Evolutionary conservation across 23 tunicate genomes (phyloP).

Genomic region (Trididemnum nubilum): DNA sequence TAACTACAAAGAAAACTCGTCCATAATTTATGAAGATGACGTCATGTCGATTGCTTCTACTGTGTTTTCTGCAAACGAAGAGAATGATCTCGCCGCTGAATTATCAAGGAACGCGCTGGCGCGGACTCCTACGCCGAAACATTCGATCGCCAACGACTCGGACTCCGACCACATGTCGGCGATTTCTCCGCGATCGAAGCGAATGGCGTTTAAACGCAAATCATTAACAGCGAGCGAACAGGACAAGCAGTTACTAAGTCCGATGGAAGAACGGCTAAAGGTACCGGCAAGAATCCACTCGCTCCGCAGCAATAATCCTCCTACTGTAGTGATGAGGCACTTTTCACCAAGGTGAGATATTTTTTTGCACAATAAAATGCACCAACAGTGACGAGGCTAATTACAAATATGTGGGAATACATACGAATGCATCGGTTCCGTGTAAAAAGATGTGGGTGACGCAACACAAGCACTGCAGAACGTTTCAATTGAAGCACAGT

Average conservation of each 20-base stretch:
- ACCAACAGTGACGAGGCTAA: too few relatives aligned
- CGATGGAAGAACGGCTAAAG: background rate
- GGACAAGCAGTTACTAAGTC: background rate
- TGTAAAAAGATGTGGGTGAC: too few relatives aligned
- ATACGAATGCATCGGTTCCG: too few relatives aligned
- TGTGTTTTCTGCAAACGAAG: background rate
- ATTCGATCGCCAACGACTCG: too few relatives aligned
- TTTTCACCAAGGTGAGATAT: slow-evolving; percentile 48
- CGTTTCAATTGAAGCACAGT: too few relatives aligned
- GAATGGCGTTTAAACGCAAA: slow-evolving; percentile 7
- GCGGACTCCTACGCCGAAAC: too few relatives aligned
- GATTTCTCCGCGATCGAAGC: slow-evolving; percentile 9
- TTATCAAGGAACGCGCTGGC: too few relatives aligned
- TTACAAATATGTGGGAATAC: too few relatives aligned
- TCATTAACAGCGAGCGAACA: background rate
- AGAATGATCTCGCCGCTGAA: background rate
- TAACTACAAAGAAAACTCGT: too few relatives aligned
- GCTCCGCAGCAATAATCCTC: background rate
- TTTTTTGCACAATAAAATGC: background rate
- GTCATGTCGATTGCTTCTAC: background rate
- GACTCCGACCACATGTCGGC: too few relatives aligned
- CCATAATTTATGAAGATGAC: background rate
- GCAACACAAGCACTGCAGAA: too few relatives aligned
- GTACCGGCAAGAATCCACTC: background rate
- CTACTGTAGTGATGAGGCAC: slow-evolving; percentile 48